phyloP scores from a whole-genome alignment of 2,888 invertebrate species.

The Lumbricus terrestris region DNA sequence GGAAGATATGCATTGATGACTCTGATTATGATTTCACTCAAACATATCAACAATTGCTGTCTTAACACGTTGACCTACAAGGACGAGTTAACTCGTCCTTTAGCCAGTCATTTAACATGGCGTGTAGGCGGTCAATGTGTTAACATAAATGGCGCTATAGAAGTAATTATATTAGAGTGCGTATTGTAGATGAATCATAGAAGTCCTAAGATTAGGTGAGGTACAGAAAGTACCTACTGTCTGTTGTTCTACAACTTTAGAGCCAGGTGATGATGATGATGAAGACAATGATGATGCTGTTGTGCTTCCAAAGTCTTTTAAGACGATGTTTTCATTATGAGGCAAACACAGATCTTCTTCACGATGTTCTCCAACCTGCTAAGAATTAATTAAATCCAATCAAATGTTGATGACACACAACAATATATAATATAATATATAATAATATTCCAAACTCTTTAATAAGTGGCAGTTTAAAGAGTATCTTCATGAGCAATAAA shows the following conservation, averaged over 20 bases:
- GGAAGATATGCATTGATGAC: no score
- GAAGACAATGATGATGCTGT: no score
- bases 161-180: background rate
- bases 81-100: no score
- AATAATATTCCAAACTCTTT: background rate
- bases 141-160: background rate
- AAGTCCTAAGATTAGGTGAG: background rate
- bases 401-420: background rate
- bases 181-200: background rate
- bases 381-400: background rate
- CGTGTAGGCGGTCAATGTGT: no score
- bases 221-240: background rate
- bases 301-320: background rate
- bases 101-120: no score
- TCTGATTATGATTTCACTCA: no score
- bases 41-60: background rate
- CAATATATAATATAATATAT: no score
- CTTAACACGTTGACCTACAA: no score
- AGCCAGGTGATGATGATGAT: background rate
- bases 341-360: background rate
- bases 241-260: constrained; percentile 5
- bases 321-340: background rate
- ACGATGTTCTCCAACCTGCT: background rate
- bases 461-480: background rate
- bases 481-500: background rate